Percentiles rank a stretch among this genome's conserved stretches.
Conservation (phyloP, 2,797 vertebrate genomes). For the Erethizon dorsatum region DNA sequence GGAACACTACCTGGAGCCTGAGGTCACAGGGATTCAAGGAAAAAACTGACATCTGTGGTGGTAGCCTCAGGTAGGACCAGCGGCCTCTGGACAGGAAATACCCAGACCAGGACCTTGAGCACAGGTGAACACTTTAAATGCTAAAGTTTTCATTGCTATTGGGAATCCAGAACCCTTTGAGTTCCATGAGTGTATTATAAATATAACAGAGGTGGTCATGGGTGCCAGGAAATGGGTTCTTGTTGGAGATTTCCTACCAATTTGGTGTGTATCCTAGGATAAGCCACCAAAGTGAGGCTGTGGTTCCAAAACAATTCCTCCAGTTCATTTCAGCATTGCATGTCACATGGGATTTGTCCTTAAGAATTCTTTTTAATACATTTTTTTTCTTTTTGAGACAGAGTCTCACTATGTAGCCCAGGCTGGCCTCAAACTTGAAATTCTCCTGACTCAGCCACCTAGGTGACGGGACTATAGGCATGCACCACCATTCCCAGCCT, state of each 20-base stretch:
- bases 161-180: not conserved
- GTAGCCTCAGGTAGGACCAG: not conserved
- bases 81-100: not conserved
- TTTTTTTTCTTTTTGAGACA: not conserved
- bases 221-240: not conserved
- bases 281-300: not conserved
- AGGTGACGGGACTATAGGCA: not conserved
- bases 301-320: not conserved
- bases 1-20: not conserved
- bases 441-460: not conserved
- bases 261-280: not conserved
- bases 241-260: not conserved
- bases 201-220: not conserved
- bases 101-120: not conserved
- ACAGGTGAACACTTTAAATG: not conserved
- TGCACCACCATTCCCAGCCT: not conserved
- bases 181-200: not conserved
- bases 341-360: not conserved
- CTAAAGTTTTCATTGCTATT: not conserved
- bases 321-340: not conserved
- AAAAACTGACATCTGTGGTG: not conserved
- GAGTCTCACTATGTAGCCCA: not conserved
- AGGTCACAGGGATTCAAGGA: not conserved
- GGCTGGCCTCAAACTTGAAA: not conserved
- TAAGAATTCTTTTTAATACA: not conserved